phyloP scores from a whole-genome alignment of 2,888 invertebrate genomes.

The Cheilosia soror region DNA sequence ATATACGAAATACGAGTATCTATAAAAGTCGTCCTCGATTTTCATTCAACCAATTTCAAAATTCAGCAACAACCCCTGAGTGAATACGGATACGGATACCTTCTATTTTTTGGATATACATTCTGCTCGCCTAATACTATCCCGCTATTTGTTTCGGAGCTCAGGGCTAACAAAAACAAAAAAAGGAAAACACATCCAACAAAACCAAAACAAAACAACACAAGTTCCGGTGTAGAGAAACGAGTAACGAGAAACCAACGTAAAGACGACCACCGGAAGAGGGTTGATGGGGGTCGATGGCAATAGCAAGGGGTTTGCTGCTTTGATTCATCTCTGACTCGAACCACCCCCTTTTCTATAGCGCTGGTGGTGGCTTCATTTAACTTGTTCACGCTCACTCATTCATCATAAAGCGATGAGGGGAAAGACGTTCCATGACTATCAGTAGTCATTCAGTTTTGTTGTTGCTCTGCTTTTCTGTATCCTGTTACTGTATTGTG shows the following conservation, averaged over 20 bases:
- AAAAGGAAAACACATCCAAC: constrained; percentile 1
- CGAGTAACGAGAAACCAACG: constrained; percentile 30
- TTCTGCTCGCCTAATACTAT: constrained; percentile 60
- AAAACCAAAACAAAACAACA: constrained; percentile 14
- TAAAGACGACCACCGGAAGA: constrained; percentile 70
- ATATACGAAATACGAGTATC: neutral
- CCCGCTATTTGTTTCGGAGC: constrained; percentile 63
- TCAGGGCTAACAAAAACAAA: constrained; percentile 39
- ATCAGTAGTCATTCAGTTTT: constrained; percentile 46
- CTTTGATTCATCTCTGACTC: constrained; percentile 7
- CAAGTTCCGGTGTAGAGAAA: neutral
- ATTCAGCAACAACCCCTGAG: constrained; percentile 43
- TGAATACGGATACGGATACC: constrained; percentile 28
- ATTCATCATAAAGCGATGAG: constrained; percentile 52
- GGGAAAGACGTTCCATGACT: constrained; percentile 18
- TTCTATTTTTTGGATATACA: constrained; percentile 40
- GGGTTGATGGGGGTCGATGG: constrained; percentile 72
- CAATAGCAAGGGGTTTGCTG: constrained; percentile 63
- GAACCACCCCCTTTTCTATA: neutral
- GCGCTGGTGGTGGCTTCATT: constrained; percentile 49
- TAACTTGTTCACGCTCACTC: constrained; percentile 70
- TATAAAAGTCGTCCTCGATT: constrained; percentile 45
- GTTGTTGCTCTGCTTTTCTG: constrained; percentile 42
- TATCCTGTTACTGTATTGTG: constrained; percentile 33
- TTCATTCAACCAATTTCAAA: constrained; percentile 27